Base-by-base conservation (phyloP, 2,113 vertebrate genomes). In the Rhynchomys soricoides region DNA sequence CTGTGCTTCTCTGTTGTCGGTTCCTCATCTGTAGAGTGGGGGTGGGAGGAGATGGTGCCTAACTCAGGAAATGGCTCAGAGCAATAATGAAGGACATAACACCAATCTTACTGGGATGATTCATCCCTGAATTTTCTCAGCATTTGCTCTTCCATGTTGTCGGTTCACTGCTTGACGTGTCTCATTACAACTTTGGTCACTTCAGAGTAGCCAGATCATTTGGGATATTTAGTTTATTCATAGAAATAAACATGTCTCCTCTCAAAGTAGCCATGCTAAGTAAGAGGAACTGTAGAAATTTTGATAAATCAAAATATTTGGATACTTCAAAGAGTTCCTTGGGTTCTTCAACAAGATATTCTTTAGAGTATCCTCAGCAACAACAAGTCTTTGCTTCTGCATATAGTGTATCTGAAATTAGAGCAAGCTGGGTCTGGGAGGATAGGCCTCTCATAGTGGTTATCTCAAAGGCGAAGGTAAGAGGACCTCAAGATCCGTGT, bases 331-430 rank as follows among this genome's bases (percentile, higher is more conserved):
- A 79, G 31, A 52, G 62, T 89, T 77, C 43, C 77, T 94, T 70
- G 71, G 15, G 34, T 37, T 66, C 37, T 82, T 22, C 0, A 52
- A 59, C 71, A 89, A 34, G 26, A 48, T 26, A 48, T 7, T 74
- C 15, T 87, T 91, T 92, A 62, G 43, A 62, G 4, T 82, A 78
- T n/a, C 10, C 13, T 95, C 34, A 79, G 29, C 45, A 73, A 66
- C 88, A 82, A 91, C 19, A 94, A 48, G 78, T 74, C n/a, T 91
- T 50, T 94, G 82, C 74, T 90, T 87, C 75, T 82, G 31, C 71
- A 55, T 55, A 10, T 59, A 29, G 3, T 22, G 0, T 75, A 85
- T 85, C 52, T 73, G 50, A 77, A 91, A 12, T 66, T 34, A 94
- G 48, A 82, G 8, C 22, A 62, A 94, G 17, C 16, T 79, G 34